Evolutionary conservation across 2,113 vertebrate genomes (phyloP).

Genomic region (Onychostoma macrolepis): DNA sequence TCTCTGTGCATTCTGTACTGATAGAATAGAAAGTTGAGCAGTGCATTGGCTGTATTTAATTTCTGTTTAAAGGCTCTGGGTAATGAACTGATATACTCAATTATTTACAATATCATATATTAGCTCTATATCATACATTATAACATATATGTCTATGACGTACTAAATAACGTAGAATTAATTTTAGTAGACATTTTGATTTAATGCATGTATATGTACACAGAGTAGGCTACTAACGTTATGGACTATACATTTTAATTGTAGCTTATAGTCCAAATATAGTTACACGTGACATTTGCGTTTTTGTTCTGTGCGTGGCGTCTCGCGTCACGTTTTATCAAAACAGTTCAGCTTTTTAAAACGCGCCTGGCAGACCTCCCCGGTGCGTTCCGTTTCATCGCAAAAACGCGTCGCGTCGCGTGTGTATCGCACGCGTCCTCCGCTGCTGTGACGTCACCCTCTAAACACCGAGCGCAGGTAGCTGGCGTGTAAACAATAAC

Average conservation of each 20-base stretch:
- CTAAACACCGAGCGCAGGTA: conserved; percentile 25
- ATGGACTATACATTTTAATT: too few species aligned
- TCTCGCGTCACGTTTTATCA: neutral
- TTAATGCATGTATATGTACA: neutral
- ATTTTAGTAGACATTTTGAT: too few species aligned
- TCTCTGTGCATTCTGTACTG: neutral
- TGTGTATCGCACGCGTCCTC: neutral
- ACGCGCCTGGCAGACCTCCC: neutral
- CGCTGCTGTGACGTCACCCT: conserved; percentile 45
- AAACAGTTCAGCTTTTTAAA: neutral
- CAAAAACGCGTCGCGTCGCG: neutral
- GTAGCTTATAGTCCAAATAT: neutral
- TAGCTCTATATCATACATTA: neutral
- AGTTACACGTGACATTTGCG: neutral
- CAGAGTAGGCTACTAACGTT: neutral
- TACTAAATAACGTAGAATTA: neutral
- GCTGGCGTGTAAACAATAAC: conserved; percentile 56
- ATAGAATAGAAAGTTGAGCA: neutral
- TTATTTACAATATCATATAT: neutral
- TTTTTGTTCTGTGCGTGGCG: neutral
- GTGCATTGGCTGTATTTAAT: neutral
- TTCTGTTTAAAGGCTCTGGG: neutral
- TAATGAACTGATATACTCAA: neutral
- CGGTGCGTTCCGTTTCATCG: neutral
- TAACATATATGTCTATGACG: neutral